phyloP scores from a whole-genome alignment of 2,888 invertebrate species.

The Noctua pronuba region DNA sequence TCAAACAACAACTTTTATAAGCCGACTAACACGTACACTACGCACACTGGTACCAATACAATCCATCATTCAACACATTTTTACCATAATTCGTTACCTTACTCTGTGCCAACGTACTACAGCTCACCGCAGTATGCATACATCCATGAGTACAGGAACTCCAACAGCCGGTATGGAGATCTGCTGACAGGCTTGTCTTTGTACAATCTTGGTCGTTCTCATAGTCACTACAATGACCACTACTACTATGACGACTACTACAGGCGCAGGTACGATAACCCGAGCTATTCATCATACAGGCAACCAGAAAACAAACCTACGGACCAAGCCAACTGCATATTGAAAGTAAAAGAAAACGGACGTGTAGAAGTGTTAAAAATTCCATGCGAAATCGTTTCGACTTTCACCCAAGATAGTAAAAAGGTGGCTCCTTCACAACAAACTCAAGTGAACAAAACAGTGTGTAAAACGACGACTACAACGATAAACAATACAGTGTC shows the following conservation, averaged over 20 bases:
- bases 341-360: slow-evolving; percentile 81
- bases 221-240: slow-evolving; percentile 78
- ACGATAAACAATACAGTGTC: slow-evolving; percentile 67
- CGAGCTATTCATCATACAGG: slow-evolving; percentile 48
- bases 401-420: slow-evolving; percentile 81
- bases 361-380: slow-evolving; percentile 78
- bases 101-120: slow-evolving; percentile 65
- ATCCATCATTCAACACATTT: slow-evolving; percentile 33
- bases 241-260: slow-evolving; percentile 87
- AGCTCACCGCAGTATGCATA: slow-evolving; percentile 83
- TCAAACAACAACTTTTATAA: slow-evolving; percentile 19
- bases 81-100: slow-evolving; percentile 34
- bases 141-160: slow-evolving; percentile 82
- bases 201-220: slow-evolving; percentile 85
- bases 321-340: slow-evolving; percentile 77
- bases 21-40: slow-evolving; percentile 59
- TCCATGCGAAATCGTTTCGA: slow-evolving; percentile 87
- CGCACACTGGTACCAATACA: slow-evolving; percentile 56
- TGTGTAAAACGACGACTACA: slow-evolving; percentile 78
- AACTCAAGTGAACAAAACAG: slow-evolving; percentile 72
- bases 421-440: slow-evolving; percentile 67
- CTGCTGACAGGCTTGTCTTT: slow-evolving; percentile 83
- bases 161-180: slow-evolving; percentile 83
- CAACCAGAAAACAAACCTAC: slow-evolving; percentile 20
- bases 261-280: slow-evolving; percentile 75